phyloP scores from a whole-genome alignment of 1,140 invertebrate genomes.

The Drosophila triauraria region DNA sequence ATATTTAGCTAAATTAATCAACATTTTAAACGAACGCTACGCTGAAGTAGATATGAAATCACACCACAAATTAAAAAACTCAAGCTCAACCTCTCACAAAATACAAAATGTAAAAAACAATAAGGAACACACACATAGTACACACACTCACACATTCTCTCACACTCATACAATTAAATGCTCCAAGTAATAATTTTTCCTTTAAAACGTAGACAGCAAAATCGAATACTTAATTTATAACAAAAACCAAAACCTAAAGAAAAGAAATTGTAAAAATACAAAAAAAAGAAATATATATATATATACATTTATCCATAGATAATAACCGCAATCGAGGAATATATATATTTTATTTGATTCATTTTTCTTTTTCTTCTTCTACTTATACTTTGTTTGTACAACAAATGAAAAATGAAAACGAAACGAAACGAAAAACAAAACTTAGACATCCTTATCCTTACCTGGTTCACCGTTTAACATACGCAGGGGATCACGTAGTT shows the following conservation, averaged over 20 bases:
- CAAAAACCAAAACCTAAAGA: constrained; percentile 24
- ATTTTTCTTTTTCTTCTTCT: constrained; percentile 84
- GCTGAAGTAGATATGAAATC: constrained; percentile 47
- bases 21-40: constrained; percentile 40
- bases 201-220: constrained; percentile 52
- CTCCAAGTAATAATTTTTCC: constrained; percentile 44
- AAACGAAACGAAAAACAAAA: constrained; percentile 62
- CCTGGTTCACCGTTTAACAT: constrained; percentile 98
- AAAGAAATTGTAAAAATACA: constrained; percentile 27
- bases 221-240: constrained; percentile 22
- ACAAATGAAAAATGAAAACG: constrained; percentile 64
- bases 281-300: constrained; percentile 15
- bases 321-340: constrained; percentile 53
- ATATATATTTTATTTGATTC: constrained; percentile 80
- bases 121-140: constrained; percentile 23
- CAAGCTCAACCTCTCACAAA: constrained; percentile 20
- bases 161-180: constrained; percentile 42
- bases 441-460: constrained; percentile 97
- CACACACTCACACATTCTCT: constrained; percentile 19
- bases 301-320: constrained; percentile 60
- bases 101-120: constrained; percentile 21
- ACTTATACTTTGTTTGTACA: constrained; percentile 79
- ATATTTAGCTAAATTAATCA: constrained; percentile 29
- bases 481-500: constrained; percentile 94
- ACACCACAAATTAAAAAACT: constrained; percentile 29